Conservation (phyloP, 2,797 vertebrate genomes). For the Silurus lanzhouensis region DNA sequence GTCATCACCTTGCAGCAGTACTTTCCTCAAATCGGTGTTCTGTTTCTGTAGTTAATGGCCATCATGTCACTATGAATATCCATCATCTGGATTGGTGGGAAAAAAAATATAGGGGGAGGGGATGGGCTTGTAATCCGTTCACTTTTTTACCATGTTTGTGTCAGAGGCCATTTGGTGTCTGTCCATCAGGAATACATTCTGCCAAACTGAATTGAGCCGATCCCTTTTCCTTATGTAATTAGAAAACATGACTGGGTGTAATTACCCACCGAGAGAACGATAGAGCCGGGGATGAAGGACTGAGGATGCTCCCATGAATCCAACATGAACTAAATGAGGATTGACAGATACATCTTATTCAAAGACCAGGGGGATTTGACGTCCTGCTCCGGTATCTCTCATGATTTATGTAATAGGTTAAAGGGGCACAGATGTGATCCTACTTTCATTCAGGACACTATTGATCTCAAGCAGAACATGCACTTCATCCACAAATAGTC, state of each 20-base stretch:
- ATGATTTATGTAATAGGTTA: slow-evolving; percentile 26
- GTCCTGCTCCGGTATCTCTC: slow-evolving; percentile 38
- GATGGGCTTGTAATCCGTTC: slow-evolving; percentile 38
- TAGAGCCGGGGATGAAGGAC: slow-evolving; percentile 36
- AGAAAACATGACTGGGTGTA: slow-evolving; percentile 36
- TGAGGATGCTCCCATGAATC: slow-evolving; percentile 42
- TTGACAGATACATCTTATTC: slow-evolving; percentile 46
- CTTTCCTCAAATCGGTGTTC: slow-evolving; percentile 40
- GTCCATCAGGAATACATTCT: slow-evolving; percentile 24
- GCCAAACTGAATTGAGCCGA: slow-evolving; percentile 12
- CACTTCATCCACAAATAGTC: background rate
- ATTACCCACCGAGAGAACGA: slow-evolving; percentile 44
- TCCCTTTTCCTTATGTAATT: slow-evolving; percentile 28
- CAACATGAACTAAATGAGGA: slow-evolving; percentile 25
- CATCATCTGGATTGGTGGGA: slow-evolving; percentile 25
- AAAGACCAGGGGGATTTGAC: slow-evolving; percentile 35
- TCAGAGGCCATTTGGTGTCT: slow-evolving; percentile 39
- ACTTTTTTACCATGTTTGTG: slow-evolving; percentile 39
- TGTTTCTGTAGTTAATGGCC: slow-evolving; percentile 54
- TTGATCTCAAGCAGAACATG: background rate
- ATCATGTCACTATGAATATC: slow-evolving; percentile 54
- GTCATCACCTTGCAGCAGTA: slow-evolving; percentile 49
- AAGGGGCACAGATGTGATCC: slow-evolving; percentile 25
- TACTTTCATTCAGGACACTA: background rate
- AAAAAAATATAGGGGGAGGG: background rate